phyloP scores from a whole-genome alignment of 2,888 invertebrate species.

The Drosophila prostipennis region DNA sequence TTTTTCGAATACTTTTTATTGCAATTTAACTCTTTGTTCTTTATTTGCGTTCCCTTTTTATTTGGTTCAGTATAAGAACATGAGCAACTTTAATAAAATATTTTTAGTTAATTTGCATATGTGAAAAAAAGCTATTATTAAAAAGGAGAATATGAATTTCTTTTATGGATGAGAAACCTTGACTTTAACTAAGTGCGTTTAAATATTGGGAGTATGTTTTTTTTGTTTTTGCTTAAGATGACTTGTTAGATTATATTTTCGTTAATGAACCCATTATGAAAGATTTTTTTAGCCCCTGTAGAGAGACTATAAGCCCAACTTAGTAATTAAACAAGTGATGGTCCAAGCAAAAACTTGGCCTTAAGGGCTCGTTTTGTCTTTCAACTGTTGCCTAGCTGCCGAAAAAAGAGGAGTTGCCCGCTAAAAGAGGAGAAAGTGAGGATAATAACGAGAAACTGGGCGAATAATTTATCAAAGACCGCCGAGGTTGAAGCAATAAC shows the following conservation, averaged over 20 bases:
- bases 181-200: too few relatives aligned
- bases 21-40: conserved; percentile 32
- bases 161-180: not conserved
- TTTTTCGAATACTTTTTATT: conserved; percentile 49
- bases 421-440: not conserved
- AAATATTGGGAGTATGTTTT: too few relatives aligned
- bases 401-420: not conserved
- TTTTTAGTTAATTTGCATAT: not conserved
- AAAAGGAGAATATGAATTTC: not conserved
- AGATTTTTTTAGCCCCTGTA: too few relatives aligned
- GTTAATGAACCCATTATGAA: too few relatives aligned
- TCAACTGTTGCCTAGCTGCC: conserved; percentile 45
- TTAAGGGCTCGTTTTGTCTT: conserved; percentile 18
- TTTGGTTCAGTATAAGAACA: not conserved
- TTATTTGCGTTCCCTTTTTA: not conserved
- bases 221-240: too few relatives aligned
- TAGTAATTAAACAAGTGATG: conserved; percentile 50
- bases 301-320: not conserved
- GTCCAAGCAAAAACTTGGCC: conserved; percentile 11
- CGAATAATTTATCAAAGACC: conserved; percentile 71
- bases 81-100: conserved; percentile 1
- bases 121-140: not conserved
- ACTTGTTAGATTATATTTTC: too few relatives aligned
- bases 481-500: conserved; percentile 47
- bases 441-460: conserved; percentile 32